Evolutionary conservation across 2,888 invertebrate genomes (phyloP).

Genomic region (Graphium colonna): DNA sequence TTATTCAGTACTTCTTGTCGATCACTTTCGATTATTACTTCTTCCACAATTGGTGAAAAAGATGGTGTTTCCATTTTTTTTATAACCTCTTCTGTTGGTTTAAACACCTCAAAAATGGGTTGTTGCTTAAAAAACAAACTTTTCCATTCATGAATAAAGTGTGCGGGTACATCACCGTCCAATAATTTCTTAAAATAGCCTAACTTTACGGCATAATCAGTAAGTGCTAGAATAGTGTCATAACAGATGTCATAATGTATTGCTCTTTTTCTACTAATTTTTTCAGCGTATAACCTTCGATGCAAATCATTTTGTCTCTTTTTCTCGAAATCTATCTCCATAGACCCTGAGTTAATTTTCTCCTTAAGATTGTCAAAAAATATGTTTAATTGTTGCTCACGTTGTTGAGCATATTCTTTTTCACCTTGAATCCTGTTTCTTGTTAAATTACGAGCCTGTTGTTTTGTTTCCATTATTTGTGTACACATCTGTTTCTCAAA

Average conservation of each 20-base stretch:
- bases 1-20: slow-evolving; percentile 77
- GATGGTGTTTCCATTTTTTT: slow-evolving; percentile 50
- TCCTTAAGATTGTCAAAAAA: slow-evolving; percentile 65
- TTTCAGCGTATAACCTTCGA: slow-evolving; percentile 74
- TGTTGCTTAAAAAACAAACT: slow-evolving; percentile 75
- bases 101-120: slow-evolving; percentile 73
- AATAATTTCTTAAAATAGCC: slow-evolving; percentile 68
- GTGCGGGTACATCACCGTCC: slow-evolving; percentile 63
- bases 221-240: slow-evolving; percentile 74
- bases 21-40: slow-evolving; percentile 69
- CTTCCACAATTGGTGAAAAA: slow-evolving; percentile 50
- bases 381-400: slow-evolving; percentile 69
- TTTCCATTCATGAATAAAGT: slow-evolving; percentile 78
- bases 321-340: slow-evolving; percentile 76
- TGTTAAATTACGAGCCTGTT: slow-evolving; percentile 77
- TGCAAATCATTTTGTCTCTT: slow-evolving; percentile 74
- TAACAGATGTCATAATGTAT: slow-evolving; percentile 73
- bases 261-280: slow-evolving; percentile 67
- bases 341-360: slow-evolving; percentile 63
- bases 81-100: slow-evolving; percentile 59
- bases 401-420: slow-evolving; percentile 68
- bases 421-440: slow-evolving; percentile 75
- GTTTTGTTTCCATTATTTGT: slow-evolving; percentile 81
- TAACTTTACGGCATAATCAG: slow-evolving; percentile 75
- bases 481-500: slow-evolving; percentile 84